Percentiles rank a stretch among this genome's conserved stretches.
Conservation (phyloP, 2,888 invertebrate species). For the Hoplodrina ambigua region DNA sequence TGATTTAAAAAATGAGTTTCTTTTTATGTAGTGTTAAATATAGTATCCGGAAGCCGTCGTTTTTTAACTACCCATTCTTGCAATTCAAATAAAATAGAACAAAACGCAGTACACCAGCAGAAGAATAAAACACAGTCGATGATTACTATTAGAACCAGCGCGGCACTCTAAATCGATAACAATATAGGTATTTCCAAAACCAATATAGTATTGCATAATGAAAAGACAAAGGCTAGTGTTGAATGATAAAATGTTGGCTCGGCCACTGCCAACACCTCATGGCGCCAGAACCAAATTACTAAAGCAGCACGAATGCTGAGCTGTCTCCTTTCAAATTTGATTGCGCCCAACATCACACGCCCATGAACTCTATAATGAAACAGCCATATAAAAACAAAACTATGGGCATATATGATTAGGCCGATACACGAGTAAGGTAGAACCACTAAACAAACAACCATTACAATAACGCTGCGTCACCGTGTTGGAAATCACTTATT, state of each 20-base stretch:
- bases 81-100: too few species aligned
- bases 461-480: conserved; percentile 88
- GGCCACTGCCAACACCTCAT: conserved; percentile 81
- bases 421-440: conserved; percentile 90
- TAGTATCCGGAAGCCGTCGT: too few species aligned
- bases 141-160: neutral
- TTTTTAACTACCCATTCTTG: too few species aligned
- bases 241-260: conserved; percentile 75
- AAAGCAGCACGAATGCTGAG: conserved; percentile 83
- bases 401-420: conserved; percentile 90
- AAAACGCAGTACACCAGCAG: too few species aligned
- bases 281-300: conserved; percentile 88
- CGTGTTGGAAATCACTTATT: conserved; percentile 90
- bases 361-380: conserved; percentile 90
- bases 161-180: conserved; percentile 2
- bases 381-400: conserved; percentile 89
- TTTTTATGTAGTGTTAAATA: too few species aligned
- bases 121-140: neutral
- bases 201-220: conserved; percentile 7
- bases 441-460: conserved; percentile 90
- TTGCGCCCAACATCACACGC: conserved; percentile 89
- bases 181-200: neutral
- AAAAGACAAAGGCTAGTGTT: conserved; percentile 64
- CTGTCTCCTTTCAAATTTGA: conserved; percentile 90
- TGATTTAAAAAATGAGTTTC: too few species aligned